Conservation (phyloP, 2,113 vertebrate genomes). For the Hemiscyllium ocellatum region DNA sequence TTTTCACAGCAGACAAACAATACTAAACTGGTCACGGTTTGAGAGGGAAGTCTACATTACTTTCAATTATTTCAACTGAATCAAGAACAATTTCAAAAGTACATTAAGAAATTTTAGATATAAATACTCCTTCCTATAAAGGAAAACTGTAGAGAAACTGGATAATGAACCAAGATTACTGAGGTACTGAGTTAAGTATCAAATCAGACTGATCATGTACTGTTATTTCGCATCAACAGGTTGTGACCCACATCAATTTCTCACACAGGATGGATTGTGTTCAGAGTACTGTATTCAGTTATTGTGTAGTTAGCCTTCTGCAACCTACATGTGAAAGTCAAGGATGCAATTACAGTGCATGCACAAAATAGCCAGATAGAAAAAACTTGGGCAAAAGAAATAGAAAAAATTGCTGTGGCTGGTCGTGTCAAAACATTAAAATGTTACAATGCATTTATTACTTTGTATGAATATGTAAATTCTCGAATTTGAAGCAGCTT, state of each 20-base stretch:
- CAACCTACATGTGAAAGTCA: not conserved
- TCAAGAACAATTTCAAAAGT: not conserved
- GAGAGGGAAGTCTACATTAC: slow-evolving; percentile 32
- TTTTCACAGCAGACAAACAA: slow-evolving; percentile 31
- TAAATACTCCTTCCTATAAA: slow-evolving; percentile 21
- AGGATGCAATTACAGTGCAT: slow-evolving; percentile 13
- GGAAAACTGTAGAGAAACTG: not conserved
- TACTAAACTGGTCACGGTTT: slow-evolving; percentile 25
- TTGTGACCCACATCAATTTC: not conserved
- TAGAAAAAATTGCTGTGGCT: not conserved
- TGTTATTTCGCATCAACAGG: not conserved
- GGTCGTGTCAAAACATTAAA: not conserved
- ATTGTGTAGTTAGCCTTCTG: not conserved
- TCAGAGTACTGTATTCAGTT: not conserved
- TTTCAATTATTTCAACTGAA: slow-evolving; percentile 2
- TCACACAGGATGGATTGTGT: not conserved
- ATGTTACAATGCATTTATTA: not conserved
- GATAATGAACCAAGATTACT: slow-evolving; percentile 20
- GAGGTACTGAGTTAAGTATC: not conserved
- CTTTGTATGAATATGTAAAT: not conserved
- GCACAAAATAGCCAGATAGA: not conserved
- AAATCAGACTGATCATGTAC: not conserved
- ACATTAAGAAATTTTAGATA: not conserved
- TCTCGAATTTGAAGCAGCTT: not conserved
- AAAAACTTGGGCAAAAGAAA: not conserved